Base-by-base conservation (phyloP, 2,113 vertebrate genomes). In the Nothobranchius kuhntae region DNA sequence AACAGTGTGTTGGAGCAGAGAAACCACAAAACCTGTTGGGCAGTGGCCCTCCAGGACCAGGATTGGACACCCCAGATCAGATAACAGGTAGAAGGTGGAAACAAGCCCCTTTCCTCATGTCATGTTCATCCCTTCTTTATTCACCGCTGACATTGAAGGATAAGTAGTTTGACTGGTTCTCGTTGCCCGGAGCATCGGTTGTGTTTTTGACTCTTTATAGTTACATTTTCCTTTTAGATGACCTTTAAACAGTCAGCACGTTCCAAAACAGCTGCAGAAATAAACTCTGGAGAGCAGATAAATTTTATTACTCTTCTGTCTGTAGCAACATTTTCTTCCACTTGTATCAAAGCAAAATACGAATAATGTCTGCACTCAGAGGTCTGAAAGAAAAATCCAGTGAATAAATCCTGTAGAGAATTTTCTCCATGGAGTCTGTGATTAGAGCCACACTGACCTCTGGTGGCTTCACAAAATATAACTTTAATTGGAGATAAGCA, bases 361-460 rank as follows among this genome's bases (percentile, higher is more conserved):
- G 35, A 36, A 44, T 2, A 5, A 6, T 63, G 24, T 44, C 11
- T 46, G 0, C 38, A 5, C 36, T 69, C 2, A 61, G 44, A 56
- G 10, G 7, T 13, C 21, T 65, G 13, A 62, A 52, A 55, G 15
- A 3, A 52, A 69, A 52, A n/a, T 17, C 12, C 2, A 67, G 66
- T 12, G 30, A 40, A 6, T 2, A 48, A 13, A 12, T 48, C 8
- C 26, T 38, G 13, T 24, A 30, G 65, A 6, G 11, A 44, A 50
- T 58, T 17, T 6, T 8, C 17, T 45, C 8, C 8, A 15, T 14
- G 51, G 12, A 6, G 21, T 54, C 68, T 58, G 13, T 60, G 46
- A 73, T 61, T 50, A 77, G 67, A 81, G 48, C 75, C 74, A 59
- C 65, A 83, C 30, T 71, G 89, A 84, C 89, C 85, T 86, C 87